phyloP scores from a whole-genome alignment of 2,113 vertebrate species.

The Elanus axillaris region DNA sequence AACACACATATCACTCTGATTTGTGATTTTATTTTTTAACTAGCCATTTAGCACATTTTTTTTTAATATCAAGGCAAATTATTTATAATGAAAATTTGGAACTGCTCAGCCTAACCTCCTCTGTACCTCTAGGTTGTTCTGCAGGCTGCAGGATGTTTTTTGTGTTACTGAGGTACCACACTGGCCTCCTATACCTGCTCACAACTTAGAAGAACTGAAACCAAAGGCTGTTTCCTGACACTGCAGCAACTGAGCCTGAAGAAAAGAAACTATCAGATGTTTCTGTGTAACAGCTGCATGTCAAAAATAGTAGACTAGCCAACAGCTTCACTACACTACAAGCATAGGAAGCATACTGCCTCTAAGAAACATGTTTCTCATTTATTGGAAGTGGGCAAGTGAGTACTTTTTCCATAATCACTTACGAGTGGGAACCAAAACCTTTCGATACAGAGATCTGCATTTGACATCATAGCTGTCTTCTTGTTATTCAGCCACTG shows the following conservation, averaged over 20 bases:
- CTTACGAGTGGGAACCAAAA: neutral
- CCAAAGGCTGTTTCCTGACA: slow-evolving; percentile 11
- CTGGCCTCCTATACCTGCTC: slow-evolving; percentile 4
- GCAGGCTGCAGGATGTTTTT: neutral
- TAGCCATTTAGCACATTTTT: neutral
- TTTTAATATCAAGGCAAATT: neutral
- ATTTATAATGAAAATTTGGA: neutral
- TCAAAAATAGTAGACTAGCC: slow-evolving; percentile 35
- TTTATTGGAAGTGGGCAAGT: slow-evolving; percentile 16
- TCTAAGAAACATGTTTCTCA: neutral
- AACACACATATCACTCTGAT: neutral
- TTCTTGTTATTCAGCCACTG: neutral
- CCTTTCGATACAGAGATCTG: neutral
- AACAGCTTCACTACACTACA: neutral
- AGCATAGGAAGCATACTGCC: neutral
- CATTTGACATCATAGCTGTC: neutral
- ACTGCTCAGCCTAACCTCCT: neutral
- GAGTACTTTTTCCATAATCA: neutral
- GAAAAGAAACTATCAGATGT: slow-evolving; percentile 61
- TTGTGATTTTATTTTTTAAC: neutral
- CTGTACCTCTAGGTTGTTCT: neutral
- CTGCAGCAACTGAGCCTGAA: neutral
- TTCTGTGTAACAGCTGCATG: slow-evolving; percentile 38
- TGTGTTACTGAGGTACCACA: neutral
- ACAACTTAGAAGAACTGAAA: slow-evolving; percentile 19